These are phyloP conservation scores for Leptinotarsa tumamoca DNA, from an alignment of 2,888 invertebrate species.

Conservation along the genomic window DNA sequence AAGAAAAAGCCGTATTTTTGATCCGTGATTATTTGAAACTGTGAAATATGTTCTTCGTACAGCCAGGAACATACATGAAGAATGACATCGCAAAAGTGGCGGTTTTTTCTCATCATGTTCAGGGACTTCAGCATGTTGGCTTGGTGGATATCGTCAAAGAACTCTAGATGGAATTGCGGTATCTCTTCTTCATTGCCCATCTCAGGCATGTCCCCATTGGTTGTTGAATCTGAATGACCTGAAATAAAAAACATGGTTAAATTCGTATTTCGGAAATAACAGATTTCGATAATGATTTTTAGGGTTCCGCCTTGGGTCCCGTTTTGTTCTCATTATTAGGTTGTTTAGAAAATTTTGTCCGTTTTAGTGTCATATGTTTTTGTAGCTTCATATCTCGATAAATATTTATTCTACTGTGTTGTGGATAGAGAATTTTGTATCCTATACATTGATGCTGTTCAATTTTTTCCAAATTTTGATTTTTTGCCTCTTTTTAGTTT, in stretches of 20 bases:
- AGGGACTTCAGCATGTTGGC: slow-evolving; percentile 75
- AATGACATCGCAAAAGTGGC: slow-evolving; percentile 88
- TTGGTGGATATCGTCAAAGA: slow-evolving; percentile 72
- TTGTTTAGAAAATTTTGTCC: too few relatives aligned
- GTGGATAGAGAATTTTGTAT: too few relatives aligned
- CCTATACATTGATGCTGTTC: too few relatives aligned
- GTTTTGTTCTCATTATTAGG: too few relatives aligned
- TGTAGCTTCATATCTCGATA: too few relatives aligned
- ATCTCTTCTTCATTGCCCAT: slow-evolving; percentile 55
- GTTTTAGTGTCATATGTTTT: too few relatives aligned
- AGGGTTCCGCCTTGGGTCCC: too few relatives aligned
- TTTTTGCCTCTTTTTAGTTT: too few relatives aligned
- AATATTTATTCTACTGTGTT: too few relatives aligned
- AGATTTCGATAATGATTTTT: too few relatives aligned
- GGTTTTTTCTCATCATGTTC: slow-evolving; percentile 84
- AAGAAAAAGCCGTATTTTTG: not conserved
- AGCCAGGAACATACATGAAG: slow-evolving; percentile 77
- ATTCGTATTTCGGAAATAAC: too few relatives aligned
- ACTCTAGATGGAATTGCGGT: slow-evolving; percentile 65
- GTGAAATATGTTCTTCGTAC: slow-evolving; percentile 57
- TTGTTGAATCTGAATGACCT: slow-evolving; percentile 33
- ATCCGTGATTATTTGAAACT: slow-evolving; percentile 43
- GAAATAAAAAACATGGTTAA: slow-evolving; percentile 17
- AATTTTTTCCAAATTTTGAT: too few relatives aligned
- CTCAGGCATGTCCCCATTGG: slow-evolving; percentile 41